Evolutionary conservation across 2,113 vertebrate species (phyloP), one percentile per base, ranked within the genome.

Genomic region (Perca flavescens): DNA sequence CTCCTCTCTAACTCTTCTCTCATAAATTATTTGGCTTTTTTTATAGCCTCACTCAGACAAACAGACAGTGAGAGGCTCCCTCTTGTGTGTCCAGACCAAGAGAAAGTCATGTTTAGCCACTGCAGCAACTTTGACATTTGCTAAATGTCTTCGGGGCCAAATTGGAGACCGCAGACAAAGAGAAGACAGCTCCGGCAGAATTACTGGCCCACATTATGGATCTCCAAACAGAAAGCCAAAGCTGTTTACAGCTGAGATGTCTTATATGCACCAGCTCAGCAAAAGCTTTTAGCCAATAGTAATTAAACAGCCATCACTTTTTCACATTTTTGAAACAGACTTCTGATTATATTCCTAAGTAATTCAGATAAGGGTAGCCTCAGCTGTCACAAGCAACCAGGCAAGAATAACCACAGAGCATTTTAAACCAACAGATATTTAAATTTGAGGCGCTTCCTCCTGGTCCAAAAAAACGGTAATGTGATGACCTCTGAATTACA

Each of bases 161-260:
- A 88, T 56, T 76, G 69, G 81, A 87, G 80, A 86, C 91, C 80
- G 81, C 90, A 92, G 90, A 92, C 89, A 92, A 90, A 94, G 80
- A 87, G 53, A 88, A 82, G 79, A 78, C 87, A 83, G 70, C 69
- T 74, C 83, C 80, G 68, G 80, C 75, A 79, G 77, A 92, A 89
- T 87, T 74, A 86, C 74, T 79, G 79, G 67, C 72, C 68, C 34
- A 75, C 71, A 91, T 88, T 87, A 90, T 71, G 71, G 84, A 85
- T 80, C 84, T 85, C 77, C 70, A 84, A 84, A 86, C 67, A 83
- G 56, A 74, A 68, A 84, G 79, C 83, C 86, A 83, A 77, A 75
- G 80, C 74, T 88, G 85, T 91, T 90, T 90, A 91, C 31, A 53
- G 62, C 73, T 8, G 70, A 70, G 79, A 79, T 63, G 74, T 80